Percentiles rank a stretch among this genome's conserved stretches.
phyloP scores from a whole-genome alignment of 2,888 invertebrate genomes.

The Morpho helenor region DNA sequence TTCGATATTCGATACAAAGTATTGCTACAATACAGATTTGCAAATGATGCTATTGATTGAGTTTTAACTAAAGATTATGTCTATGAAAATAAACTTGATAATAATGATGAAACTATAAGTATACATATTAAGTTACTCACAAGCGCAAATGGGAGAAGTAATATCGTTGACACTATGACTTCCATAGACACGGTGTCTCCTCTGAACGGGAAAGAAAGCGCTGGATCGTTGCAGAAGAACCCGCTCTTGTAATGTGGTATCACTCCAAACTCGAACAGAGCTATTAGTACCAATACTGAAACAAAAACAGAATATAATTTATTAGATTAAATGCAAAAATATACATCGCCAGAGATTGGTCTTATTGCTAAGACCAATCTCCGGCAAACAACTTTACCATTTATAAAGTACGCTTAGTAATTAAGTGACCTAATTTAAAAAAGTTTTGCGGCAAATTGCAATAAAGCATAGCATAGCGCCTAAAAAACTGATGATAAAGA shows the following conservation, averaged over 20 bases:
- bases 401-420: no score
- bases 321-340: background rate
- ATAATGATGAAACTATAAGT: background rate
- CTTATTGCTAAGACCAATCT: no score
- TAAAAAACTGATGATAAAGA: no score
- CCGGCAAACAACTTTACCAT: no score
- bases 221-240: constrained; percentile 85
- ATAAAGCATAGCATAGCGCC: no score
- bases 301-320: constrained; percentile 19
- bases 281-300: constrained; percentile 74
- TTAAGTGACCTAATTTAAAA: no score
- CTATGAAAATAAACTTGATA: background rate
- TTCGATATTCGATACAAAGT: no score
- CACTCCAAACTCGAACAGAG: constrained; percentile 79
- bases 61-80: background rate
- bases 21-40: no score
- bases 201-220: constrained; percentile 78
- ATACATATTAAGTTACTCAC: constrained; percentile 55
- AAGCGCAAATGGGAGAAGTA: constrained; percentile 74
- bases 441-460: no score
- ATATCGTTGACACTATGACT: constrained; percentile 64
- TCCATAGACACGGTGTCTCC: constrained; percentile 82
- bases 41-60: background rate
- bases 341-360: no score
- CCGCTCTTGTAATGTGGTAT: constrained; percentile 81